Evolutionary conservation across 1,140 invertebrate species (phyloP), one percentile per base, ranked within the genome.

Genomic region (Drosophila ambigua): DNA sequence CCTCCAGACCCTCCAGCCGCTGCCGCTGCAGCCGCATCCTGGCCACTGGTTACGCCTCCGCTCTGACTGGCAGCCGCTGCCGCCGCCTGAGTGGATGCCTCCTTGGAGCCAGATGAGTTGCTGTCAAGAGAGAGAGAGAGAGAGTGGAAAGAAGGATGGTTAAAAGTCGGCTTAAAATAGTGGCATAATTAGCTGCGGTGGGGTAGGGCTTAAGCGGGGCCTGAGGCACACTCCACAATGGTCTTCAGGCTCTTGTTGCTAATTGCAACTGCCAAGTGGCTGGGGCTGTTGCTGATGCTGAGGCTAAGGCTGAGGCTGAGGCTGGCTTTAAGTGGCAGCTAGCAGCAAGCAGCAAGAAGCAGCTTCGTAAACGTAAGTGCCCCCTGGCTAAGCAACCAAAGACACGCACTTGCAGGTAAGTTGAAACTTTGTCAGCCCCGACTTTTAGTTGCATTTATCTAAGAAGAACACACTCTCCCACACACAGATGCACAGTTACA

Each of bases 31-130:
- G 54, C 74, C 9, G 62, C 73, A 43, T 77, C 80, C 52, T 81
- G 76, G 26, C 77, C 74, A 51, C 72, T 77, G 59, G 77, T 63
- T 8, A 77, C 72, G 28, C 83, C 88, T 13, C 71, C 82, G 63
- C 74, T 88, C 66, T 91, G 90, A 55, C 84, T 74, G 44, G 72
- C 35, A 13, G 35, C 88, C 6, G 79, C 77, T 6, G 35, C 88
- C 6, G 79, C 77, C 5, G 79, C 82, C 58, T 72, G 83, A 4
- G 91, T 92, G 15, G 91, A 90, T 3, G 91, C 82, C 77, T 92
- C 91, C 77, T 91, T 92, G 39, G 91, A 92, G 45, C 91, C 91
- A 11, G 91, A 92, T 45, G 88, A 90, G 69, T 92, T 92, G 62
- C 91, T 92, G 75, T 7, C 53, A 87, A 66, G 44, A 69, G 67